Conservation (phyloP, 2,113 vertebrate genomes). For the Chrysochloris asiatica region DNA sequence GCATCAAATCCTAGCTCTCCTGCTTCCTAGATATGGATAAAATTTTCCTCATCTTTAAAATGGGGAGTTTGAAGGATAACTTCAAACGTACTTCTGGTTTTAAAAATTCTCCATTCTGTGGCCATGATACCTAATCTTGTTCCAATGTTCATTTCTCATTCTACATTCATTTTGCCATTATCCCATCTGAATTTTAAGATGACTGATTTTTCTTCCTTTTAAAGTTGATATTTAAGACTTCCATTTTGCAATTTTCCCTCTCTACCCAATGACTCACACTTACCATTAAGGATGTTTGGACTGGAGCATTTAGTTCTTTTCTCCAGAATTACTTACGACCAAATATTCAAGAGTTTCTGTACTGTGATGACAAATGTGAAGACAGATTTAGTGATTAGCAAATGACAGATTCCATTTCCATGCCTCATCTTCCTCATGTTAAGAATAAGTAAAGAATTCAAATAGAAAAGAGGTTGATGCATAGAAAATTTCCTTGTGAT, state of each 20-base stretch:
- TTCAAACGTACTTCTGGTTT: background rate
- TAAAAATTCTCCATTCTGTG: background rate
- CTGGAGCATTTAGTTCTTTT: background rate
- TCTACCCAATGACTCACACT: background rate
- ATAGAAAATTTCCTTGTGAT: background rate
- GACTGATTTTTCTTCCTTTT: constrained; percentile 33
- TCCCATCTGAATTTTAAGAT: constrained; percentile 1
- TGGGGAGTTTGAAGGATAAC: background rate
- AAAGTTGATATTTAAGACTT: constrained; percentile 29
- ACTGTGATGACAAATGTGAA: background rate
- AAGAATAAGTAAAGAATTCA: background rate
- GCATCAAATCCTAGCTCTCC: background rate
- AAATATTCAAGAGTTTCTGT: background rate
- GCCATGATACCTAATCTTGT: background rate
- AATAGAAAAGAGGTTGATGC: background rate
- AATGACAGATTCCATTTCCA: background rate
- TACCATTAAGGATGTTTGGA: background rate
- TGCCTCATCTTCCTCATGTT: background rate
- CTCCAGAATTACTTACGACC: background rate
- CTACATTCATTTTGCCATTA: background rate
- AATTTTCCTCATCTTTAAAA: background rate
- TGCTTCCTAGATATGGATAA: background rate
- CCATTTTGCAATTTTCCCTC: background rate
- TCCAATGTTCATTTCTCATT: background rate
- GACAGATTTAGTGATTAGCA: background rate